Evolutionary conservation across 2,113 vertebrate genomes (phyloP).

Genomic region (Zosterops pallidus): DNA sequence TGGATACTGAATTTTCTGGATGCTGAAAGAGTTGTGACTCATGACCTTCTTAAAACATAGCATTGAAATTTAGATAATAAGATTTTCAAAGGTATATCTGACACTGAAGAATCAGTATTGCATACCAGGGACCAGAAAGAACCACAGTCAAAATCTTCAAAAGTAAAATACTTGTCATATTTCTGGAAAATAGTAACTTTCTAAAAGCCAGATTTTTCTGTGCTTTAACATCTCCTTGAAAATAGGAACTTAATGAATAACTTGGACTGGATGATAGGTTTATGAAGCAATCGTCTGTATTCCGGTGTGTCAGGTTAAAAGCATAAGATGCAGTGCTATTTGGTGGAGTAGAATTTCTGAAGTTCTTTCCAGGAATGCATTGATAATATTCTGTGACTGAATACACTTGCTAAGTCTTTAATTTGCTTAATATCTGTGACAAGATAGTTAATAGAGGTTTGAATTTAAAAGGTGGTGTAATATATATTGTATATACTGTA

Average conservation of each 20-base stretch:
- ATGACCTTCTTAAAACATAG: background rate
- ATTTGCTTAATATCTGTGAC: slow-evolving; percentile 48
- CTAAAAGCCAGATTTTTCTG: background rate
- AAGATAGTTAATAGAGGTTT: slow-evolving; percentile 23
- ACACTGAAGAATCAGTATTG: background rate
- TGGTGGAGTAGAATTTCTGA: background rate
- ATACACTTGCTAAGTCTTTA: slow-evolving; percentile 26
- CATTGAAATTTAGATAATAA: background rate
- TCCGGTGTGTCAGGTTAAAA: background rate
- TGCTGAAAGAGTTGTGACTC: background rate
- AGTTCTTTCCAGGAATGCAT: slow-evolving; percentile 14
- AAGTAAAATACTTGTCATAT: background rate
- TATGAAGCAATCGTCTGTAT: background rate
- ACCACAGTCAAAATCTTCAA: background rate
- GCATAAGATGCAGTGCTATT: background rate
- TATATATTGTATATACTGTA: slow-evolving; percentile 43
- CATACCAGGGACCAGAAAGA: background rate
- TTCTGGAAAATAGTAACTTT: background rate
- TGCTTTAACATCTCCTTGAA: background rate
- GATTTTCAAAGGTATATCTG: background rate
- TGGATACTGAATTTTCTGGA: background rate
- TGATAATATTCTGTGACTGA: slow-evolving; percentile 29
- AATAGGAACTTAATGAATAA: background rate
- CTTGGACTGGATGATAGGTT: background rate
- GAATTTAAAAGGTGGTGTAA: slow-evolving; percentile 33